Conservation (phyloP, 2,888 invertebrate species). For the Syritta pipiens region DNA sequence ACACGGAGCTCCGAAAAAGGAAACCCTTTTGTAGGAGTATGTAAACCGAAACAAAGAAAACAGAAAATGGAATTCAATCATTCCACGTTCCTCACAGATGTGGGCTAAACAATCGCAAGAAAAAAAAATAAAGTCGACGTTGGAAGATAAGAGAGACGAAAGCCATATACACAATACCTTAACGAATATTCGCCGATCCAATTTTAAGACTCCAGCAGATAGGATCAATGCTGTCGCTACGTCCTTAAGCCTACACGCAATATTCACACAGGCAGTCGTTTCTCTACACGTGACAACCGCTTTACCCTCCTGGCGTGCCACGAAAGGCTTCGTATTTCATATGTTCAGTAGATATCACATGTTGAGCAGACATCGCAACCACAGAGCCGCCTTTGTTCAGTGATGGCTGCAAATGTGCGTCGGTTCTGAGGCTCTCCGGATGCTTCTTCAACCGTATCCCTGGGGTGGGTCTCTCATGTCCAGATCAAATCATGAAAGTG, state of each 20-base stretch:
- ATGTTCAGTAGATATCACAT: slow-evolving; percentile 11
- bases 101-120: no score
- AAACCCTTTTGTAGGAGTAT: no score
- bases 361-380: slow-evolving; percentile 20
- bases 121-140: no score
- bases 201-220: slow-evolving; percentile 16
- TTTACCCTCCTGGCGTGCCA: neutral
- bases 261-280: neutral
- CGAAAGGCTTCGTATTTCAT: neutral
- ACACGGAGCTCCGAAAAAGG: no score
- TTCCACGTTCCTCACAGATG: no score
- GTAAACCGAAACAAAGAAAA: no score
- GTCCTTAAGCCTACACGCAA: slow-evolving; percentile 4
- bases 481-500: slow-evolving; percentile 39
- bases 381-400: neutral
- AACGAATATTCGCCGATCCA: no score
- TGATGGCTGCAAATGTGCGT: neutral
- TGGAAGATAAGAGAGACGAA: no score
- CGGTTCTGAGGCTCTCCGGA: neutral
- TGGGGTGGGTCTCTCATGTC: slow-evolving; percentile 5
- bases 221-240: slow-evolving; percentile 24
- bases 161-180: no score
- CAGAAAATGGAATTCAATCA: no score
- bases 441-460: neutral
- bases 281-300: slow-evolving; percentile 15